A percentile compares a stretch with the other conserved stretches of the same genome.
Conservation (phyloP, 2,113 vertebrate genomes). For the Cygnus atratus region DNA sequence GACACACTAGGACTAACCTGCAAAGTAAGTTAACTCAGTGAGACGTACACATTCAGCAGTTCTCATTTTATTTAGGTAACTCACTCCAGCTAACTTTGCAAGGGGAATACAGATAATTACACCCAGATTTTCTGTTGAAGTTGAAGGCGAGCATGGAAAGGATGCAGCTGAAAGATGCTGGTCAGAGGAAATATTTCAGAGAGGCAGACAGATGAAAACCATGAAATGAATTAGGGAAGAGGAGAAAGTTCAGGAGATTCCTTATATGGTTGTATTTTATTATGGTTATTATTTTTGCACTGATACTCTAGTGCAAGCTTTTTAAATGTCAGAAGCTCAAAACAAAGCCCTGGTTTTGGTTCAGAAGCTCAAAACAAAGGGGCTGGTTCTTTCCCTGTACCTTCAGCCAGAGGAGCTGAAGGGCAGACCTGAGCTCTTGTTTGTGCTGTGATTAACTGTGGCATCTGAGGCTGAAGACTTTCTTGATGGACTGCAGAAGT, state of each 20-base stretch:
- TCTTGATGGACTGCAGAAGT: neutral
- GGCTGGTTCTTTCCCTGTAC: neutral
- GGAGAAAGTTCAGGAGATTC: neutral
- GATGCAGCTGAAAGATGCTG: neutral
- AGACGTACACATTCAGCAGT: neutral
- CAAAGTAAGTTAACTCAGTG: neutral
- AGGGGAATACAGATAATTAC: neutral
- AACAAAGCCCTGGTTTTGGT: neutral
- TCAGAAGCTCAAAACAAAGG: neutral
- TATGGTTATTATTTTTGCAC: neutral
- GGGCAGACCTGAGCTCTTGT: neutral
- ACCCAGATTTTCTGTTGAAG: neutral
- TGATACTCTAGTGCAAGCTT: neutral
- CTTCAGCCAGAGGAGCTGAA: neutral
- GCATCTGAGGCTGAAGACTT: neutral
- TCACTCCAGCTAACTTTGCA: neutral
- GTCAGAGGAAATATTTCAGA: neutral
- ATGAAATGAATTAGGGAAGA: neutral
- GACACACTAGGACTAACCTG: neutral
- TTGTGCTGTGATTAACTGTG: neutral
- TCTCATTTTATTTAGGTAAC: neutral
- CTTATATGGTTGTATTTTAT: too few species aligned
- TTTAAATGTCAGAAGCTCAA: neutral
- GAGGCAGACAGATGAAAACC: neutral
- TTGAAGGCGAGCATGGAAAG: neutral